A percentile compares a stretch with the other conserved stretches of the same genome.
Evolutionary conservation across 2,113 vertebrate genomes (phyloP).

Genomic region (Rattus norvegicus): GRCr8 NC_086024.1:36243001-36243500

Average conservation of each 20-base stretch:
- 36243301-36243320: conserved; percentile 51
- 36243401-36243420: conserved; percentile 81
- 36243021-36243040: not conserved
- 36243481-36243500: conserved; percentile 47
- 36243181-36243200: not conserved
- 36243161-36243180: not conserved
- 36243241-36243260: not conserved
- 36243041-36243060: not conserved
- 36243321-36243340: conserved; percentile 54
- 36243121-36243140: not conserved
- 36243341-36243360: conserved; percentile 52
- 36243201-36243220: not conserved
- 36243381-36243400: conserved; percentile 78
- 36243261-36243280: not conserved
- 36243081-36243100: not conserved
- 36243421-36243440: conserved; percentile 75
- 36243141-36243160: not conserved
- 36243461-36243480: conserved; percentile 66
- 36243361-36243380: conserved; percentile 69
- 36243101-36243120: not conserved
- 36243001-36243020: not conserved
- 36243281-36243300: not conserved
- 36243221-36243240: not conserved
- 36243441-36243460: conserved; percentile 79
- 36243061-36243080: conserved; percentile 47